Percentiles rank a stretch among this genome's conserved stretches.
phyloP scores from a whole-genome alignment of 2,113 vertebrate genomes.

The Gallinago paraguaiae region DNA sequence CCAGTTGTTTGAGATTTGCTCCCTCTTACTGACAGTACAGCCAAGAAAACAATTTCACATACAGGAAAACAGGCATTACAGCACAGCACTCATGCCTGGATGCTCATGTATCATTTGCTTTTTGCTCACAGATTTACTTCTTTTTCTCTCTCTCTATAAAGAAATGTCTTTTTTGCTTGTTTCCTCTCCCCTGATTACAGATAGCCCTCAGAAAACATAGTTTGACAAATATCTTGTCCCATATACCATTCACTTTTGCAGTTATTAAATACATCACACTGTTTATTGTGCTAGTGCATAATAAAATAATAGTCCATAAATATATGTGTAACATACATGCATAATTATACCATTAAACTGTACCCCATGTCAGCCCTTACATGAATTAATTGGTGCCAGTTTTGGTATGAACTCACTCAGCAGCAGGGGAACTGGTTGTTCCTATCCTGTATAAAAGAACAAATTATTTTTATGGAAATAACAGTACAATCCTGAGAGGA shows the following conservation, averaged over 20 bases:
- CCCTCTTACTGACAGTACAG: neutral
- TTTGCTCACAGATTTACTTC: neutral
- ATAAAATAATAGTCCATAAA: neutral
- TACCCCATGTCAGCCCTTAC: neutral
- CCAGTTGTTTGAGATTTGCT: neutral
- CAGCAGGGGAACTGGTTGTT: neutral
- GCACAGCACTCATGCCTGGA: neutral
- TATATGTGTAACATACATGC: neutral
- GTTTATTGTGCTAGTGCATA: neutral
- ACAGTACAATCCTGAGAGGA: neutral
- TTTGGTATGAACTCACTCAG: neutral
- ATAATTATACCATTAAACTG: neutral
- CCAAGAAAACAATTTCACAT: neutral
- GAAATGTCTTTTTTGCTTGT: neutral
- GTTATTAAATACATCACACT: neutral
- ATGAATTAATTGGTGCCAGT: neutral
- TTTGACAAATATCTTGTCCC: neutral
- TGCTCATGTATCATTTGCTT: neutral
- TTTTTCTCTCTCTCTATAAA: neutral
- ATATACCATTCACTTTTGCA: neutral
- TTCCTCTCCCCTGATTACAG: neutral
- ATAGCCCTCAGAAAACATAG: neutral
- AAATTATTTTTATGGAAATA: constrained; percentile 31
- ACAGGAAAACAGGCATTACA: neutral
- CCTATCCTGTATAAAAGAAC: neutral